These are phyloP conservation scores for Pseudorasbora parva DNA, from an alignment of 2,113 vertebrate species.

Conservation along the genomic window DNA sequence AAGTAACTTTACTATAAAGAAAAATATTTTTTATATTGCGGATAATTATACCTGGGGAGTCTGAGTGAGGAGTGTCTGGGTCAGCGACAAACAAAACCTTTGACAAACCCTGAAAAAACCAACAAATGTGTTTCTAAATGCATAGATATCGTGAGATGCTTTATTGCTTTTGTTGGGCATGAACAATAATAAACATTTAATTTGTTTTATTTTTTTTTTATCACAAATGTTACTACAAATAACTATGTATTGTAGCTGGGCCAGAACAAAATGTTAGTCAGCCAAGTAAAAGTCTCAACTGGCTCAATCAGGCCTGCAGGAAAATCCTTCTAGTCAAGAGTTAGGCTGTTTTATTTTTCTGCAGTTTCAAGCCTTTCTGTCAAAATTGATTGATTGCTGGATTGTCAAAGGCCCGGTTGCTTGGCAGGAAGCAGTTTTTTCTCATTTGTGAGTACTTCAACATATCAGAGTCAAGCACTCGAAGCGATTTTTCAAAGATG, in stretches of 20 bases:
- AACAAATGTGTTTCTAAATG: background rate
- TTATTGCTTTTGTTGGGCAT: background rate
- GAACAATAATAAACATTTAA: no score
- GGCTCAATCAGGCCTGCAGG: background rate
- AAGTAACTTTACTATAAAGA: background rate
- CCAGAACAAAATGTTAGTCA: background rate
- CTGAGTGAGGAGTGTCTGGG: background rate
- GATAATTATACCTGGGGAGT: background rate
- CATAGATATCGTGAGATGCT: background rate
- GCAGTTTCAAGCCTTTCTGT: conserved; percentile 24
- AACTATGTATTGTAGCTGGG: background rate
- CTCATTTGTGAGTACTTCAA: conserved; percentile 37
- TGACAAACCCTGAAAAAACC: background rate
- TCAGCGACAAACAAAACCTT: background rate
- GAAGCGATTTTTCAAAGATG: conserved; percentile 47
- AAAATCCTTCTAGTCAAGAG: background rate
- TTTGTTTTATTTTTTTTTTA: background rate
- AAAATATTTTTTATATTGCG: background rate
- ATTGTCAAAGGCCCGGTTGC: conserved; percentile 6
- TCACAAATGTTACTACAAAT: background rate
- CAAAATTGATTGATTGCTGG: conserved; percentile 46
- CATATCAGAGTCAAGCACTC: conserved; percentile 26
- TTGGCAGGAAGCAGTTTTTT: conserved; percentile 40
- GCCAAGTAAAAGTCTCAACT: background rate
- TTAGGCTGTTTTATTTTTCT: background rate